A percentile compares a stretch with the other conserved stretches of the same genome.
These are phyloP conservation scores for Musca domestica DNA, from an alignment of 1,140 invertebrate species.

Conservation along the genomic window DNA sequence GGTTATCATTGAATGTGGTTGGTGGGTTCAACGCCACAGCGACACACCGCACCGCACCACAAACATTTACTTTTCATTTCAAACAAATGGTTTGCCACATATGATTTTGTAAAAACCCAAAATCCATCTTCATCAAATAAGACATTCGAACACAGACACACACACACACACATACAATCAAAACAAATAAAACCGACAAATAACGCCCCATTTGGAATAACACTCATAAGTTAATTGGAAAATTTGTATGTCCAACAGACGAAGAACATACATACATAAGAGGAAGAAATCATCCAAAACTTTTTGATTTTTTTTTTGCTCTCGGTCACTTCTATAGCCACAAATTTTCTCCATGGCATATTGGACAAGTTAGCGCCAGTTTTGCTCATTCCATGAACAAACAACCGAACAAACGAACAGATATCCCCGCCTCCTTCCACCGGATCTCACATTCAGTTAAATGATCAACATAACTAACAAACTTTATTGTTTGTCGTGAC, in stretches of 20 bases:
- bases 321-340: background rate
- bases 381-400: background rate
- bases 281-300: background rate
- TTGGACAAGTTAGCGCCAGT: background rate
- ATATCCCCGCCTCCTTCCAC: background rate
- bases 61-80: too few relatives aligned
- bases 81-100: too few relatives aligned
- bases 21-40: too few relatives aligned
- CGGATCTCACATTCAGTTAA: background rate
- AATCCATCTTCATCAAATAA: too few relatives aligned
- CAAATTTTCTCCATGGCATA: conserved; percentile 1
- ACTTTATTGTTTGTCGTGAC: conserved; percentile 12
- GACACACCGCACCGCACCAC: too few relatives aligned
- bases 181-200: too few relatives aligned
- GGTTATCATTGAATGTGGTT: too few relatives aligned
- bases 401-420: background rate
- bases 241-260: conserved; percentile 3
- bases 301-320: background rate
- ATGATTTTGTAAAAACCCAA: too few relatives aligned
- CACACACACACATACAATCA: too few relatives aligned
- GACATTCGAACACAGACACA: too few relatives aligned
- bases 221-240: conserved; percentile 16
- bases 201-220: too few relatives aligned
- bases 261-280: too few relatives aligned
- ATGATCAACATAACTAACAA: conserved; percentile 1